Conservation (phyloP, 1,140 invertebrate species). For the Lepidotrigona ventralis region DNA sequence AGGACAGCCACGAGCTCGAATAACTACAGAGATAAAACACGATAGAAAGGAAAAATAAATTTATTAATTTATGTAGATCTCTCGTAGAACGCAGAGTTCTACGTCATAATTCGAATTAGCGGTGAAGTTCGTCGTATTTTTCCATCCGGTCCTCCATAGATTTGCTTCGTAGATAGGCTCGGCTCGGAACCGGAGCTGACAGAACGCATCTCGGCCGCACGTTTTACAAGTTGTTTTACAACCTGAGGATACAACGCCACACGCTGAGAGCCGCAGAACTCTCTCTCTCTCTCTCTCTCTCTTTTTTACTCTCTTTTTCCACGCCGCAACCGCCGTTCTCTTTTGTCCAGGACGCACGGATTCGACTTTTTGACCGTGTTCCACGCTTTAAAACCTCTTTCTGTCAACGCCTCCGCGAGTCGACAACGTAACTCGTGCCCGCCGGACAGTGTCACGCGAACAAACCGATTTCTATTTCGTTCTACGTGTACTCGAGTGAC, state of each 20-base stretch:
- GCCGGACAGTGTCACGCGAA: conserved; percentile 9
- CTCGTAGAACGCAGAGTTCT: neutral
- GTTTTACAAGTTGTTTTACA: conserved; percentile 81
- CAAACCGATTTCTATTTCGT: neutral
- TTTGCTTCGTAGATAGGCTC: conserved; percentile 70
- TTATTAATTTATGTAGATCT: neutral
- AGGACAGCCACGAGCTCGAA: too few relatives aligned
- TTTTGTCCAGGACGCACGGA: conserved; percentile 45
- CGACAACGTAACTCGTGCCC: neutral
- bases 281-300: neutral
- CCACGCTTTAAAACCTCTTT: conserved; percentile 12
- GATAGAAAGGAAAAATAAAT: too few relatives aligned
- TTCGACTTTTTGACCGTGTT: conserved; percentile 30
- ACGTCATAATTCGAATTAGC: conserved; percentile 22
- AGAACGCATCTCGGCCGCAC: conserved; percentile 64
- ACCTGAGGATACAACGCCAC: conserved; percentile 70
- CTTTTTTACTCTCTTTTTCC: conserved; percentile 8
- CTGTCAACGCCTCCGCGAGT: conserved; percentile 20
- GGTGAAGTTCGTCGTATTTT: conserved; percentile 20
- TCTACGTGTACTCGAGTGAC: too few relatives aligned
- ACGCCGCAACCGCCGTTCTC: conserved; percentile 37
- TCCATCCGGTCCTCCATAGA: conserved; percentile 63
- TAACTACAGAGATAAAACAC: too few relatives aligned
- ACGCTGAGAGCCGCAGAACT: conserved; percentile 58
- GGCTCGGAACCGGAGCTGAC: conserved; percentile 54